Base-by-base conservation (phyloP, 2,888 invertebrate species). In the Drosophila kambysellisi region DNA sequence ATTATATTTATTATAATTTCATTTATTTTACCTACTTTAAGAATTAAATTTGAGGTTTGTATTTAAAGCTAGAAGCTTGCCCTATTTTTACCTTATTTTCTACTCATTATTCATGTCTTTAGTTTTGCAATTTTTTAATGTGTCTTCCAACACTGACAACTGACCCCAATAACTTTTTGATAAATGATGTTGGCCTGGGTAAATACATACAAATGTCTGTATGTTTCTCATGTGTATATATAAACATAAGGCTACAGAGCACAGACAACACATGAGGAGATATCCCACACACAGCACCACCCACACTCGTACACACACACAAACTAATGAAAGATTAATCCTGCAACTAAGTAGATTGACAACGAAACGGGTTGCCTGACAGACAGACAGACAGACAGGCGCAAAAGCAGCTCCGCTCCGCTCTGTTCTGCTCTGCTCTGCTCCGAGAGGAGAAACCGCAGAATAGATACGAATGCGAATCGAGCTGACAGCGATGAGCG, bases 401-500 rank as follows among this genome's bases (percentile, higher is more conserved):
- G 57, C 54, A 65, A 63, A 53, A 72, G 50, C 52, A 71, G 57
- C 37, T 30, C 43, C 37, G 30, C 20, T 20, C 15, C 8, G 17
- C 8, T 25, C 20, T 1, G 20, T 1, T 17, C 7, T 1, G 20
- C 20, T 17, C 7, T 39, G 17, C 17, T 39, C 39, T n/a, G 41
- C 41, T 41, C 17, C 20, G 15, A 4, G 8, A 4, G 46, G 17
- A 30, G 72, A 68, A 76, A 65, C 77, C 76, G 59, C 81, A 72
- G 53, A 81, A 80, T 80, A 63, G 60, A 76, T 76, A 71, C 67
- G 88, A 56, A 43, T 32, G 30, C 57, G 86, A 83, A 66, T 83
- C 86, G 88, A 75, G 88, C 75, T 86, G 83, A 88, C 89, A 86
- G 89, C 77, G 74, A 83, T 86, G 89, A 83, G 86, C 75, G 89